Evolutionary conservation across 2,797 vertebrate genomes (phyloP).

Genomic region (Choloepus didactylus): DNA sequence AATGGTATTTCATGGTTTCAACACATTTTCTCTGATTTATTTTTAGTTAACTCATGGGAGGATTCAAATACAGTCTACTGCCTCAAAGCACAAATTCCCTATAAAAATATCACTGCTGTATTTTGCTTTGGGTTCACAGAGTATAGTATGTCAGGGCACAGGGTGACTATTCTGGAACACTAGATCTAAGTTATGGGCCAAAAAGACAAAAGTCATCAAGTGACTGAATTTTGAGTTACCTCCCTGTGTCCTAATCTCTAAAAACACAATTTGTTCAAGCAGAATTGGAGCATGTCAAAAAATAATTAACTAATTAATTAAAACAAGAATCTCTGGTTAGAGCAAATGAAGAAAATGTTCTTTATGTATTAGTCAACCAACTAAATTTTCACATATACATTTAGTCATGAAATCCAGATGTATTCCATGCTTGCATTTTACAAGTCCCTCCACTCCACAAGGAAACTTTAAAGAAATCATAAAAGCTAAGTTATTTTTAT

Average conservation of each 20-base stretch:
- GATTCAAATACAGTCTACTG: constrained; percentile 6
- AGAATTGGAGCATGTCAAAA: constrained; percentile 45
- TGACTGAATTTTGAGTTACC: neutral
- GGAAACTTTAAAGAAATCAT: constrained; percentile 8
- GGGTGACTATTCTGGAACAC: neutral
- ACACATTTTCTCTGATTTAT: neutral
- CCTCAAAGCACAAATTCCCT: neutral
- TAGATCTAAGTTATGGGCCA: neutral
- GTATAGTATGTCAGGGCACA: neutral
- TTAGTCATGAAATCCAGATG: neutral
- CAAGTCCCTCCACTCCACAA: neutral
- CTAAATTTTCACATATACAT: constrained; percentile 55
- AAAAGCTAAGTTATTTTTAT: neutral
- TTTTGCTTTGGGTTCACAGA: neutral
- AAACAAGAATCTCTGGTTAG: neutral
- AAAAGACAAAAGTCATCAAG: neutral
- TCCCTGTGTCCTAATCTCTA: neutral
- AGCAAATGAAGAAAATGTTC: neutral
- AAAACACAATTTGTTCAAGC: neutral
- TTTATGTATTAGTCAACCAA: neutral
- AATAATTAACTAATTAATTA: neutral
- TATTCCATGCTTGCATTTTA: neutral
- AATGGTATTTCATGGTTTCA: constrained; percentile 50
- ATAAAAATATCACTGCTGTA: neutral
- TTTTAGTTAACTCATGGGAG: neutral